Percentiles rank a stretch among this genome's conserved stretches.
Conservation (phyloP, 2,888 invertebrate species). For the Hypolimnas misippus region DNA sequence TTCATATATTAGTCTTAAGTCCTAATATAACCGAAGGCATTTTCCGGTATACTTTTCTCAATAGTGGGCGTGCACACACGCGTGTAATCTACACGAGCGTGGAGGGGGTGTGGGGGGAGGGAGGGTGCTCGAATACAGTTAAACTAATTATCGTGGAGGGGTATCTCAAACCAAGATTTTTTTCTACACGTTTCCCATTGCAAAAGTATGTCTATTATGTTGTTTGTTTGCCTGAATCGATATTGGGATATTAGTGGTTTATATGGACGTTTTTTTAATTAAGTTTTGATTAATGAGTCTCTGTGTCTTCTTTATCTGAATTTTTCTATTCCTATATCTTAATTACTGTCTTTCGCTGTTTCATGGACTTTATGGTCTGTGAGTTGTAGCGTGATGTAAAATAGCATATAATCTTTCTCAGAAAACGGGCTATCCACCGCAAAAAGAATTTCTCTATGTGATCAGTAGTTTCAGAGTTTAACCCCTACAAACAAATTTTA, state of each 20-base stretch:
- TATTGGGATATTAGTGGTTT: constrained; percentile 1
- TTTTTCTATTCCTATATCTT: too few relatives aligned
- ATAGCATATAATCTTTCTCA: too few relatives aligned
- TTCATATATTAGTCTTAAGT: constrained; percentile 15
- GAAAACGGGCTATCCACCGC: too few relatives aligned
- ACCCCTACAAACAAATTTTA: too few relatives aligned
- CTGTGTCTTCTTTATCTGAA: background rate
- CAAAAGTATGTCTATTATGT: constrained; percentile 7
- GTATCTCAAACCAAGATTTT: constrained; percentile 39
- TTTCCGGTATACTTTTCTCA: constrained; percentile 45
- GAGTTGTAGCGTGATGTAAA: too few relatives aligned
- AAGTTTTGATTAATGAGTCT: too few relatives aligned
- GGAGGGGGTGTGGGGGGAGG: constrained; percentile 39
- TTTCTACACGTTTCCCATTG: constrained; percentile 32
- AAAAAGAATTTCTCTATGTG: too few relatives aligned
- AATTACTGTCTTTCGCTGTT: too few relatives aligned
- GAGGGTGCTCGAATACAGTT: constrained; percentile 66
- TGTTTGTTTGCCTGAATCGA: constrained; percentile 11
- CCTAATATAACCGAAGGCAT: constrained; percentile 37
- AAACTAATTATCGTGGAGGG: constrained; percentile 56
- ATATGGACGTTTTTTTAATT: too few relatives aligned
- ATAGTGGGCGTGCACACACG: constrained; percentile 37
- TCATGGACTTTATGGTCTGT: too few relatives aligned
- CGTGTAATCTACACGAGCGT: constrained; percentile 28
- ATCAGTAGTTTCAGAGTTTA: too few relatives aligned